These are phyloP conservation scores for Scartelaos histophorus DNA, from an alignment of 2,113 vertebrate species.

Conservation along the genomic window DNA sequence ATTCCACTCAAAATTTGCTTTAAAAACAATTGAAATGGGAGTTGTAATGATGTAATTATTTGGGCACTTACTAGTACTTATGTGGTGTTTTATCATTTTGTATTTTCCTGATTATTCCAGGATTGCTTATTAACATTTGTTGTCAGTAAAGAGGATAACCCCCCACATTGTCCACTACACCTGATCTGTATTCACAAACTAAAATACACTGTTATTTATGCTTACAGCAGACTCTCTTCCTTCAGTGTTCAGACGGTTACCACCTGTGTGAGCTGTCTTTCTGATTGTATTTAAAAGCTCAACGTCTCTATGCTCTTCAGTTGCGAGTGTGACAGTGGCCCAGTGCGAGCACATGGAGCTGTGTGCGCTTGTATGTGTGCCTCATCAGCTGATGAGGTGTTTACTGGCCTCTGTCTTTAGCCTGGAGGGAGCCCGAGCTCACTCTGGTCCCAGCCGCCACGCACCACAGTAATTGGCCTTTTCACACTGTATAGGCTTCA, in stretches of 20 bases:
- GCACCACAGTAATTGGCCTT: constrained; percentile 75
- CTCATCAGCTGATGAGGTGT: constrained; percentile 82
- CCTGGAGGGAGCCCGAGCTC: constrained; percentile 79
- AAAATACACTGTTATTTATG: not conserved
- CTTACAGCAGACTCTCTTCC: not conserved
- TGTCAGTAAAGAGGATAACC: not conserved
- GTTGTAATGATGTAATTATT: too few species aligned
- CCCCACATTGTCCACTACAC: not conserved
- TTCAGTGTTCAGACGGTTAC: not conserved
- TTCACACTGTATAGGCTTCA: constrained; percentile 71
- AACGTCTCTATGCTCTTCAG: constrained; percentile 3
- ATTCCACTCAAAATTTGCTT: not conserved
- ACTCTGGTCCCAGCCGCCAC: constrained; percentile 62
- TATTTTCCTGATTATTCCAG: not conserved
- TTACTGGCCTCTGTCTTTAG: constrained; percentile 79
- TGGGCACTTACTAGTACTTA: too few species aligned
- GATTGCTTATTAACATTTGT: not conserved
- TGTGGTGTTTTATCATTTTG: not conserved
- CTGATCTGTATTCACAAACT: not conserved
- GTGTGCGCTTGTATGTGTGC: constrained; percentile 53
- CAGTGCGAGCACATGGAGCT: constrained; percentile 26
- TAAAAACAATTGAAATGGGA: not conserved
- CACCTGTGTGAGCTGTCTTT: not conserved
- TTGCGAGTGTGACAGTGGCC: constrained; percentile 30
- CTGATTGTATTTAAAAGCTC: constrained; percentile 7